A percentile compares a stretch with the other conserved stretches of the same genome.
Conservation (phyloP, 1,140 invertebrate species). For the Zelostemma sp. region DNA sequence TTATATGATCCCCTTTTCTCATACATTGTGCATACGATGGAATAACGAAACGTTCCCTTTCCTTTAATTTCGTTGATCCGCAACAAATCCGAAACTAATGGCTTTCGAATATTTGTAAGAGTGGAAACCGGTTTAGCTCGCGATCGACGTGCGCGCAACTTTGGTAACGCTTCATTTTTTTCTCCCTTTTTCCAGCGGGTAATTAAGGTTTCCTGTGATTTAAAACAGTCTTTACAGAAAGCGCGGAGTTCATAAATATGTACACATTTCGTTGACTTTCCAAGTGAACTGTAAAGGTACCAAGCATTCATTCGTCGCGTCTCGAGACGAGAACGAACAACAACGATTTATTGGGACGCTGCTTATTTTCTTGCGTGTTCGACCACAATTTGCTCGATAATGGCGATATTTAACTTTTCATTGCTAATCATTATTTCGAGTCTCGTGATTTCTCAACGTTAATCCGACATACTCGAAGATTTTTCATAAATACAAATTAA, state of each 20-base stretch:
- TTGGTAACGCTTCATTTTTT: slow-evolving; percentile 8
- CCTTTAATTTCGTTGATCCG: slow-evolving; percentile 16
- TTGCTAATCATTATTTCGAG: background rate
- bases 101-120: slow-evolving; percentile 33
- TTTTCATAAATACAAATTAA: too few species aligned
- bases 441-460: background rate
- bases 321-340: background rate
- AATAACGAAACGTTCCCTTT: slow-evolving; percentile 12
- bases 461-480: too few species aligned
- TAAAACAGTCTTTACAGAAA: slow-evolving; percentile 16
- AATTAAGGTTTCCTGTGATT: slow-evolving; percentile 21
- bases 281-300: background rate
- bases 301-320: background rate
- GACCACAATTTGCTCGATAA: slow-evolving; percentile 11
- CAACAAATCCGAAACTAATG: slow-evolving; percentile 33
- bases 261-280: slow-evolving; percentile 4
- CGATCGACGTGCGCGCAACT: slow-evolving; percentile 9
- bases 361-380: background rate
- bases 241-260: slow-evolving; percentile 14
- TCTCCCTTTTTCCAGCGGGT: slow-evolving; percentile 2
- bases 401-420: slow-evolving; percentile 10
- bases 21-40: background rate
- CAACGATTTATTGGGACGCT: too few species aligned
- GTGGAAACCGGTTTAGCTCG: slow-evolving; percentile 34
- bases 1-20: slow-evolving; percentile 17